These are phyloP conservation scores for Clanis bilineata DNA, from an alignment of 2,888 invertebrate species.

Conservation along the genomic window DNA sequence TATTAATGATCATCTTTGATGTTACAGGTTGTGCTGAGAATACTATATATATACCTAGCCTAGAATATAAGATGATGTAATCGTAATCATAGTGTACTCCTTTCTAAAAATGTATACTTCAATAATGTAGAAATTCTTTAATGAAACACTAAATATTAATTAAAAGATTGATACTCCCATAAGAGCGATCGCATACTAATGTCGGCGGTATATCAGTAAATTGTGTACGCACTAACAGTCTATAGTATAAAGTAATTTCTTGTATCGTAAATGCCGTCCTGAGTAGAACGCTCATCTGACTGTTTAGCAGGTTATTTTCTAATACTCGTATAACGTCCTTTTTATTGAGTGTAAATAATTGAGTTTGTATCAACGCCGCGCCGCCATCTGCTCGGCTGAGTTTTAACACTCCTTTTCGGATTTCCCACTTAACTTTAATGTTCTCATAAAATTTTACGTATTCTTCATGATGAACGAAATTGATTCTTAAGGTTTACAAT, in stretches of 20 bases:
- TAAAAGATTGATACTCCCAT: slow-evolving; percentile 1
- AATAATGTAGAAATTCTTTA: not conserved
- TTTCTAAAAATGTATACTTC: not conserved
- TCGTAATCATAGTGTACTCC: not conserved
- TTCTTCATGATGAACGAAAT: slow-evolving; percentile 38
- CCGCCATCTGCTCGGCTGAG: slow-evolving; percentile 71
- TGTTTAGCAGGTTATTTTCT: slow-evolving; percentile 70
- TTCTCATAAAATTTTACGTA: slow-evolving; percentile 74
- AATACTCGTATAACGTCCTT: slow-evolving; percentile 78
- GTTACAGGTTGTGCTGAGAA: no score
- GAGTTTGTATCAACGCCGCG: slow-evolving; percentile 75
- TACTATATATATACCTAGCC: no score
- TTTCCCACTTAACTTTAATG: slow-evolving; percentile 81
- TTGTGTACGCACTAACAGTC: not conserved
- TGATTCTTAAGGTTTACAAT: slow-evolving; percentile 40
- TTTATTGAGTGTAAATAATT: slow-evolving; percentile 82
- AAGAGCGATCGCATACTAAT: not conserved
- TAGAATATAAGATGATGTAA: no score
- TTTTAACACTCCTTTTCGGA: slow-evolving; percentile 78
- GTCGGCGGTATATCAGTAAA: not conserved
- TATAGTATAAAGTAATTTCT: slow-evolving; percentile 38
- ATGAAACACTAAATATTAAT: not conserved
- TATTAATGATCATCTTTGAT: no score
- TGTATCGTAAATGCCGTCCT: slow-evolving; percentile 51
- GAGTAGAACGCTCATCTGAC: slow-evolving; percentile 39